Evolutionary conservation across 1,140 invertebrate genomes (phyloP), one percentile per base, ranked within the genome.

Genomic region (Pseudobourletiella spinata): DNA sequence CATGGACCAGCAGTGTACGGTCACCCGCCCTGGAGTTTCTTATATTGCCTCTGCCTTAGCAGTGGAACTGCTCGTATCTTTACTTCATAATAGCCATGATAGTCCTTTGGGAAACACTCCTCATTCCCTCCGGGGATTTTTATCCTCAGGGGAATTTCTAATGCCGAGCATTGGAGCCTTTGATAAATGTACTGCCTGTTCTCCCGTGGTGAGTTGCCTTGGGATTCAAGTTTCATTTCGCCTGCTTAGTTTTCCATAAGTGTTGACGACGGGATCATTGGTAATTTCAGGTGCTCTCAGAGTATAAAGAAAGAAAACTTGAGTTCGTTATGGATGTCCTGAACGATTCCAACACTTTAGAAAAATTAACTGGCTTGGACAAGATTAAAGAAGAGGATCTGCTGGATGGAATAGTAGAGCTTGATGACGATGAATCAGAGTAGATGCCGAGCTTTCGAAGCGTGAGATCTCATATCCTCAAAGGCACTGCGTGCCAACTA

Each of bases 1-100:
- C 0, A 75, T 99, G 50, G 97, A 99, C 77, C 95, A 98, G 75
- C 95, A 99, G 74, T 99, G 97, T 73, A 99, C 97, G 6, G 96
- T 99, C 6, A 95, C 93, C 1, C 79, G 96, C 61, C 94, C 96
- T 1, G 97, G 95, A 14, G 84, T 95, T 8, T 91, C 93, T 0
- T 85, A 87, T 74, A 86, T 98, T 59, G 95, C 95, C 0, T 85
- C 86, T 44, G 89, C 90, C 22, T 77, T 96, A 26, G 91, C 91
- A 14, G 92, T 92, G 0, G 97, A 99, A 78, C 74, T 99, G 15
- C 77, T 97, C 42, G 82, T 95, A 0, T 86, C 88, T 0, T 50
- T 97, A 11, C 76, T 94, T 28, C 93, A 97, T 72, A 92, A 98
- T 80, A 72, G 73, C 28, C 20, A 51, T 18, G 79, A 83, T 61